phyloP scores from a whole-genome alignment of 2,113 vertebrate species.

The Eudyptes chrysolophus region DNA sequence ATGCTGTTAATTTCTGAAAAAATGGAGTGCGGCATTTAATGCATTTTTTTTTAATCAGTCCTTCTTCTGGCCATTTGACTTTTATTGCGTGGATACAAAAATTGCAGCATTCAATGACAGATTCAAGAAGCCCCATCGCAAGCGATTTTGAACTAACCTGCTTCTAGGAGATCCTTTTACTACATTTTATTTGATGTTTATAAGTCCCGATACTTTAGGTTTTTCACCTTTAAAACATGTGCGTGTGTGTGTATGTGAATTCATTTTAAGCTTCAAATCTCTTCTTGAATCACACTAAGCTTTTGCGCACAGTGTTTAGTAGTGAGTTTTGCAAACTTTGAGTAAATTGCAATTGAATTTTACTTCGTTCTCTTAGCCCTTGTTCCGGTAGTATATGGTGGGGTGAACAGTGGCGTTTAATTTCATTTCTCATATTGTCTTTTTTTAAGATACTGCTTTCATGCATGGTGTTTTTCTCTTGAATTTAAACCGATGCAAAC shows the following conservation, averaged over 20 bases:
- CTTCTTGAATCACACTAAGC: not conserved
- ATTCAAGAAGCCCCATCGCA: not conserved
- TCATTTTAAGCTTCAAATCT: not conserved
- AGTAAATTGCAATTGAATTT: not conserved
- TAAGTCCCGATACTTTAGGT: not conserved
- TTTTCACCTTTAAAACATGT: not conserved
- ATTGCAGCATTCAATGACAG: not conserved
- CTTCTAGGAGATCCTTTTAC: not conserved
- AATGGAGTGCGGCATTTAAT: accelerated
- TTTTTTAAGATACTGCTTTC: not conserved
- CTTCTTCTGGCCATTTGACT: not conserved
- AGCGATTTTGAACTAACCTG: not conserved
- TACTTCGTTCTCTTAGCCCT: not conserved
- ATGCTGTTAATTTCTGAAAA: not conserved
- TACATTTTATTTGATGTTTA: not conserved
- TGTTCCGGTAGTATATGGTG: not conserved
- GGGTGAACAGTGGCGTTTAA: not conserved
- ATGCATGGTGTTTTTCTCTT: not conserved
- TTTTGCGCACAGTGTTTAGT: not conserved
- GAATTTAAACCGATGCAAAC: not conserved
- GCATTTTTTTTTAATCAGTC: not conserved
- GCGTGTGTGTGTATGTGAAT: not conserved
- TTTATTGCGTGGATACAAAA: not conserved
- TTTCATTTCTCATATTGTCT: not conserved
- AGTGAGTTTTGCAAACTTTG: not conserved